These are phyloP conservation scores for Orgyia antiqua DNA, from an alignment of 2,888 invertebrate species.

Conservation along the genomic window DNA sequence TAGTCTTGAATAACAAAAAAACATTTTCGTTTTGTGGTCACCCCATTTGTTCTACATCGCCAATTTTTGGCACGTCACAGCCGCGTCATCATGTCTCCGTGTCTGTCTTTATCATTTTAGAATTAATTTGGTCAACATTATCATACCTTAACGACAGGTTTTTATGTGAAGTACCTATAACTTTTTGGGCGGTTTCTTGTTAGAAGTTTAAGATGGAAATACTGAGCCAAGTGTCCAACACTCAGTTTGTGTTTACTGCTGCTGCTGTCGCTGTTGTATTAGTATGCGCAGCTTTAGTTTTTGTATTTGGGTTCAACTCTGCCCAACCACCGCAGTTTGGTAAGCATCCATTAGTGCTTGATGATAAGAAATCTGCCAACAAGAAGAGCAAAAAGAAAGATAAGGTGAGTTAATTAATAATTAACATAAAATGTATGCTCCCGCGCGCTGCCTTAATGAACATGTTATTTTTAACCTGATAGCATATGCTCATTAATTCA, in stretches of 20 bases:
- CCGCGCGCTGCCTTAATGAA: slow-evolving; percentile 49
- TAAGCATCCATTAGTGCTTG: slow-evolving; percentile 80
- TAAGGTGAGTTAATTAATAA: slow-evolving; percentile 75
- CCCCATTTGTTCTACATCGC: slow-evolving; percentile 36
- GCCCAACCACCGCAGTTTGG: slow-evolving; percentile 89
- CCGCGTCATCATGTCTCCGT: slow-evolving; percentile 83
- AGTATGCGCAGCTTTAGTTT: slow-evolving; percentile 85
- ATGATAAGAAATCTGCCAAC: slow-evolving; percentile 82
- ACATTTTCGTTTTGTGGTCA: too few relatives aligned
- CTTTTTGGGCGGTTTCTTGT: slow-evolving; percentile 44
- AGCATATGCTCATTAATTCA: slow-evolving; percentile 52
- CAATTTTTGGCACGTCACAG: slow-evolving; percentile 81
- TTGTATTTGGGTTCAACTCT: slow-evolving; percentile 87
- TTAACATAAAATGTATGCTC: slow-evolving; percentile 21
- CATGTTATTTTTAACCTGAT: slow-evolving; percentile 73
- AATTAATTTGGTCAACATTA: slow-evolving; percentile 73
- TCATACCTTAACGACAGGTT: slow-evolving; percentile 67
- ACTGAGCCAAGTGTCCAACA: slow-evolving; percentile 76
- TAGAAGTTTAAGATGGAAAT: slow-evolving; percentile 76
- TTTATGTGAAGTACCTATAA: slow-evolving; percentile 67
- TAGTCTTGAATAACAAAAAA: too few relatives aligned
- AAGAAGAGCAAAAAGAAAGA: slow-evolving; percentile 84
- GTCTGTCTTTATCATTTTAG: slow-evolving; percentile 74
- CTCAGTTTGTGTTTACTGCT: slow-evolving; percentile 75
- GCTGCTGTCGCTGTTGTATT: slow-evolving; percentile 82